These are phyloP conservation scores for Brachionus sp. DNA, from an alignment of 1,140 invertebrate genomes.

Conservation along the genomic window DNA sequence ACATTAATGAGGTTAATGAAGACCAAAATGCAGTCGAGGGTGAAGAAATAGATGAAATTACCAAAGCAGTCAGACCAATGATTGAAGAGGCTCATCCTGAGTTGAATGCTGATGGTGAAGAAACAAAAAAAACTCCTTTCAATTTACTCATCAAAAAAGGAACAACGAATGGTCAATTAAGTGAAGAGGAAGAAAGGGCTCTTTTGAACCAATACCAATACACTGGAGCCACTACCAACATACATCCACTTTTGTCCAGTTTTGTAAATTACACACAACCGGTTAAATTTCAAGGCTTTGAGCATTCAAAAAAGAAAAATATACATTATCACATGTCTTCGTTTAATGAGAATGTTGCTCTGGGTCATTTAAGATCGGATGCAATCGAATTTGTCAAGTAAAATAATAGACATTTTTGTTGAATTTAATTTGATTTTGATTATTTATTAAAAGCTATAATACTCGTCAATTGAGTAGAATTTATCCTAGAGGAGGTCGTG, in stretches of 20 bases:
- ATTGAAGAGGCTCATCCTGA: conserved; percentile 62
- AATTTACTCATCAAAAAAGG: conserved; percentile 44
- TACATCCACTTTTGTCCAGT: conserved; percentile 95
- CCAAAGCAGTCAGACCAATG: conserved; percentile 65
- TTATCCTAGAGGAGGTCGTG: conserved; percentile 94
- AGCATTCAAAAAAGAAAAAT: conserved; percentile 91
- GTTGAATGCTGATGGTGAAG: conserved; percentile 49
- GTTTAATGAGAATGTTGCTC: conserved; percentile 90
- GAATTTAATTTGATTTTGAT: conserved; percentile 48
- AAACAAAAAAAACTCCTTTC: conserved; percentile 36
- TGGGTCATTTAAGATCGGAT: conserved; percentile 87
- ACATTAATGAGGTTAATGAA: conserved; percentile 58
- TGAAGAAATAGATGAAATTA: conserved; percentile 67
- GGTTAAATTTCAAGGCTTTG: conserved; percentile 96
- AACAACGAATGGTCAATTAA: conserved; percentile 21
- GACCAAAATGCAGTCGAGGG: conserved; percentile 58
- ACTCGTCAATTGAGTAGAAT: conserved; percentile 96
- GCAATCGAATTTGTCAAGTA: conserved; percentile 96
- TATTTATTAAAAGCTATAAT: conserved; percentile 70
- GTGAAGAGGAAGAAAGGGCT: conserved; percentile 63
- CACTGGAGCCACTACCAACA: conserved; percentile 94
- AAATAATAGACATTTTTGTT: conserved; percentile 47
- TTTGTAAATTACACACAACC: conserved; percentile 99
- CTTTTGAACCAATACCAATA: conserved; percentile 70
- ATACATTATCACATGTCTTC: conserved; percentile 97